Evolutionary conservation across 2,888 invertebrate species (phyloP).

Genomic region (Tubulanus polymorphus): DNA sequence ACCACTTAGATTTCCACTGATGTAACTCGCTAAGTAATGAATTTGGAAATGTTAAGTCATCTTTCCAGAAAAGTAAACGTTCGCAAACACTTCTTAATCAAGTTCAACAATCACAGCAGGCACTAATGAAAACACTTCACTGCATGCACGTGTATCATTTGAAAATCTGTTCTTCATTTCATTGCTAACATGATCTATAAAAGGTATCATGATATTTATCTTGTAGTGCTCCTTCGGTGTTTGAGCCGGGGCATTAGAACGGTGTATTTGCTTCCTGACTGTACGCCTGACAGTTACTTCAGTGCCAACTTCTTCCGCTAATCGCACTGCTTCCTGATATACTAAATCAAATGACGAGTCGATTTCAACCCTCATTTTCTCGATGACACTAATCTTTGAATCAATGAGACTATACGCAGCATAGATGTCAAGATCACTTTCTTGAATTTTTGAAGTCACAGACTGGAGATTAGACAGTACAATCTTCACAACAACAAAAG

Average conservation of each 20-base stretch:
- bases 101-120: background rate
- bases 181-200: background rate
- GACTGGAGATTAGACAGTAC: background rate
- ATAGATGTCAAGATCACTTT: background rate
- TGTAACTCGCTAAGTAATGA: background rate
- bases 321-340: background rate
- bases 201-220: background rate
- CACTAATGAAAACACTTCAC: background rate
- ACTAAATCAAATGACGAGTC: background rate
- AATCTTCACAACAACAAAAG: background rate
- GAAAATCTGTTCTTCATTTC: background rate
- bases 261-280: background rate
- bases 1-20: background rate
- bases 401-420: background rate
- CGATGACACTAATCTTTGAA: background rate
- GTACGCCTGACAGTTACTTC: background rate
- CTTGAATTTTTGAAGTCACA: background rate
- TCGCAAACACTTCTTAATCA: background rate
- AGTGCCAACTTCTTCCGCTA: background rate
- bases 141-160: background rate
- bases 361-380: background rate
- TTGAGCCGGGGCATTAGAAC: background rate
- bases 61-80: background rate
- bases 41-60: background rate
- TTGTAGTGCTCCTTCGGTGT: background rate